Conservation (phyloP, 2,797 vertebrate species). For the Hyperoplus lanceolatus region DNA sequence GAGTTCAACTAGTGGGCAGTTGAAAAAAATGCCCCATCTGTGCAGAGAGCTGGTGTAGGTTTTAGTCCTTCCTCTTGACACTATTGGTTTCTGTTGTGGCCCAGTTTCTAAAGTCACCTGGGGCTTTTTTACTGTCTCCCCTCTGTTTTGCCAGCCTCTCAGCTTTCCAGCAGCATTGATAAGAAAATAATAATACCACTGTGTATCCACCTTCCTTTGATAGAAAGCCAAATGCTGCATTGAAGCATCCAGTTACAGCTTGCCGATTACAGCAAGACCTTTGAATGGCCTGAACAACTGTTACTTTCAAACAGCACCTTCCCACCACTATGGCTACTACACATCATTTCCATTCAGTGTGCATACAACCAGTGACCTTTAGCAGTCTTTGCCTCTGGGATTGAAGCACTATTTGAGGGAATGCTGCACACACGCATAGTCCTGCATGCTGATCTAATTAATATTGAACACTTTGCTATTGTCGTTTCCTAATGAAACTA, state of each 20-base stretch:
- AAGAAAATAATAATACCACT: slow-evolving; percentile 45
- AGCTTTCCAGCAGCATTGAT: slow-evolving; percentile 53
- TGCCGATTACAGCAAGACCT: slow-evolving; percentile 27
- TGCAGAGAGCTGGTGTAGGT: slow-evolving; percentile 37
- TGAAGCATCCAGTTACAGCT: slow-evolving; percentile 58
- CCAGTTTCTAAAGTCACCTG: slow-evolving; percentile 58
- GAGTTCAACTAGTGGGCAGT: slow-evolving; percentile 38
- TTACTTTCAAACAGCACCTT: slow-evolving; percentile 29
- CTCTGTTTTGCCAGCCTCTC: slow-evolving; percentile 48
- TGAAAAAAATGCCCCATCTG: slow-evolving; percentile 27
- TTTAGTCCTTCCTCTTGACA: slow-evolving; percentile 50
- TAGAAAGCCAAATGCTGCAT: slow-evolving; percentile 24
- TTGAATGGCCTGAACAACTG: slow-evolving; percentile 17
- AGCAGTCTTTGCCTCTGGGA: slow-evolving; percentile 6
- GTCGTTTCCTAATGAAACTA: not conserved
- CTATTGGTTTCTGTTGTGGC: slow-evolving; percentile 49
- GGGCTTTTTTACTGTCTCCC: slow-evolving; percentile 38
- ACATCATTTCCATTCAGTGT: slow-evolving; percentile 30
- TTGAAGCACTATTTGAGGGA: not conserved
- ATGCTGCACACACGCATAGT: not conserved
- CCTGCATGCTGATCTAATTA: slow-evolving; percentile 5
- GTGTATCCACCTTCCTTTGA: slow-evolving; percentile 17
- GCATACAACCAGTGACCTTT: slow-evolving; percentile 52
- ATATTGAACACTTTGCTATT: not conserved
- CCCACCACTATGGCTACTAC: not conserved